Conservation (phyloP, 1,140 invertebrate species). For the Bombus balteatus region DNA sequence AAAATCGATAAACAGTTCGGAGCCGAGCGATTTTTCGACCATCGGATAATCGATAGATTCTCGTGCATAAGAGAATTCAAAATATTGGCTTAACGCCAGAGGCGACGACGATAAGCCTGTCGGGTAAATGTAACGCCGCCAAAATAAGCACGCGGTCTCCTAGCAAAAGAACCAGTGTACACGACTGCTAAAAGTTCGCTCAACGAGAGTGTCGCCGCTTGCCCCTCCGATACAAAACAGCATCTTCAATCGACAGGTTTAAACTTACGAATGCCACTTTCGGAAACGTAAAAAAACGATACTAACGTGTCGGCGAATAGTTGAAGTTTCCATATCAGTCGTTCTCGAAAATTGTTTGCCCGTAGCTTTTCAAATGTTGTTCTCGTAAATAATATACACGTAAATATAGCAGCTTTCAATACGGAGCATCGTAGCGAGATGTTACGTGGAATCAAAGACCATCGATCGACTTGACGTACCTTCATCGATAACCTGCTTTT, state of each 20-base stretch:
- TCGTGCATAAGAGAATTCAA: constrained; percentile 52
- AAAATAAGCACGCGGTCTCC: constrained; percentile 51
- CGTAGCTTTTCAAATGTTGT: too few species aligned
- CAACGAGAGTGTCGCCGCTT: background rate
- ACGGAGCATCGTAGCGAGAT: background rate
- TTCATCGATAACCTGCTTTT: background rate
- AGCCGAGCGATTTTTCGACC: background rate
- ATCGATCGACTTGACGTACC: background rate
- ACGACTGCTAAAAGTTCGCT: constrained; percentile 7
- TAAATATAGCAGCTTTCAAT: background rate
- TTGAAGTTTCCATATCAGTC: too few species aligned
- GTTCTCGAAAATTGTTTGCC: too few species aligned
- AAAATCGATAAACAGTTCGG: constrained; percentile 21
- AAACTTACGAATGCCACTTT: too few species aligned
- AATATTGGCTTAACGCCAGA: constrained; percentile 60
- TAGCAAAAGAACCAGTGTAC: constrained; percentile 31
- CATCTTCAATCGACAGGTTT: too few species aligned
- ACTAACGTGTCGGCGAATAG: too few species aligned
- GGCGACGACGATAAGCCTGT: constrained; percentile 29
- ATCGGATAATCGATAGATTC: constrained; percentile 50
- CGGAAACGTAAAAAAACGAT: too few species aligned
- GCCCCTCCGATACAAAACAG: background rate
- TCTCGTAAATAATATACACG: too few species aligned
- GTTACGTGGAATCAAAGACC: background rate
- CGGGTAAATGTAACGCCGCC: constrained; percentile 42